Conservation (phyloP, 2,888 invertebrate species). For the Poecilus cupreus region DNA sequence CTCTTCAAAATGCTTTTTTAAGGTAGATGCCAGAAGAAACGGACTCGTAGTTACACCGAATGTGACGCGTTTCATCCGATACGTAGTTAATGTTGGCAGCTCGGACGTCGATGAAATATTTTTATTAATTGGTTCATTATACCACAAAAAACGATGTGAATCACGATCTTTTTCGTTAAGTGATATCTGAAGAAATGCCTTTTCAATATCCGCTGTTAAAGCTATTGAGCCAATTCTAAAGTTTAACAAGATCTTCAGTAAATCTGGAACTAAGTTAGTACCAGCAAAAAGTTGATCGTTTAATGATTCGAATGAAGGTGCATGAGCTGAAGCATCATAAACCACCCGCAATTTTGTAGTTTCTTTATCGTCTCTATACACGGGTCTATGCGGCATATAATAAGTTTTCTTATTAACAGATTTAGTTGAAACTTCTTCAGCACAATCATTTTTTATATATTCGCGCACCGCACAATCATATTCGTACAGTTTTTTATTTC, state of each 20-base stretch:
- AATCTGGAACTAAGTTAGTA: slow-evolving; percentile 63
- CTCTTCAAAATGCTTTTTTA: slow-evolving; percentile 26
- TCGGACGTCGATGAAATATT: not conserved
- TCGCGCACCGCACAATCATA: slow-evolving; percentile 6
- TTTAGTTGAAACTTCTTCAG: no score
- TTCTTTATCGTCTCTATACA: not conserved
- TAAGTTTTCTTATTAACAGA: not conserved
- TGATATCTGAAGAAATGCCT: slow-evolving; percentile 66
- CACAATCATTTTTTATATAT: slow-evolving; percentile 23
- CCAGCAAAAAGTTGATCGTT: slow-evolving; percentile 59
- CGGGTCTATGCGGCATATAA: not conserved
- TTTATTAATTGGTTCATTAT: slow-evolving; percentile 14
- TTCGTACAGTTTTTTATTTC: slow-evolving; percentile 4
- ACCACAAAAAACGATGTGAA: slow-evolving; percentile 64
- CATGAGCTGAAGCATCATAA: slow-evolving; percentile 16
- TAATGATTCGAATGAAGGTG: slow-evolving; percentile 1
- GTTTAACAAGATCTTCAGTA: slow-evolving; percentile 54
- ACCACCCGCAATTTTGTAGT: slow-evolving; percentile 24
- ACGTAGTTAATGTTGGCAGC: slow-evolving; percentile 27
- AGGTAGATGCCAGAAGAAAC: slow-evolving; percentile 22
- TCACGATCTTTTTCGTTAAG: slow-evolving; percentile 63
- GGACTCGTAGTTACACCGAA: slow-evolving; percentile 60
- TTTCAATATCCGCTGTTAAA: slow-evolving; percentile 64
- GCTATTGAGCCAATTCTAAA: slow-evolving; percentile 59
- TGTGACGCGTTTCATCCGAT: slow-evolving; percentile 56